These are phyloP conservation scores for Drosophila formosana DNA, from an alignment of 2,888 invertebrate genomes.

Conservation along the genomic window DNA sequence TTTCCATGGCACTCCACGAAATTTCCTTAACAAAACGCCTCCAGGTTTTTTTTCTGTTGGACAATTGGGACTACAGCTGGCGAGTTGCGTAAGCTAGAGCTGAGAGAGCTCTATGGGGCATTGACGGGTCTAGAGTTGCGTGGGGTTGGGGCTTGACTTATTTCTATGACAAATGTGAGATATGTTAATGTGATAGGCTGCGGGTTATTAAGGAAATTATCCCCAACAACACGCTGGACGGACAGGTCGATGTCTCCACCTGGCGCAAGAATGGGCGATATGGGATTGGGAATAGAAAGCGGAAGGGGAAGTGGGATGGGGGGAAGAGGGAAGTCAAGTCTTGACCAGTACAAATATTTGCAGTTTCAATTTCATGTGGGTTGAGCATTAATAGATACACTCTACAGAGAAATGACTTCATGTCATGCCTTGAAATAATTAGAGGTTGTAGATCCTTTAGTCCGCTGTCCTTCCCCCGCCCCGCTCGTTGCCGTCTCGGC, in stretches of 20 bases:
- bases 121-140: slow-evolving; percentile 26
- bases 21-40: slow-evolving; percentile 78
- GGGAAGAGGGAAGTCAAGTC: slow-evolving; percentile 32
- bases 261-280: neutral
- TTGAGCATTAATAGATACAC: slow-evolving; percentile 56
- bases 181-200: slow-evolving; percentile 78
- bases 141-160: slow-evolving; percentile 62
- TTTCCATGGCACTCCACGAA: slow-evolving; percentile 41
- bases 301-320: neutral
- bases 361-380: slow-evolving; percentile 75
- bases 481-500: neutral
- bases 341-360: slow-evolving; percentile 72
- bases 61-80: slow-evolving; percentile 54
- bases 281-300: neutral
- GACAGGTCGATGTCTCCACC: slow-evolving; percentile 18
- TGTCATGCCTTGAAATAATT: slow-evolving; percentile 84
- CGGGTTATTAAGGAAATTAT: slow-evolving; percentile 79
- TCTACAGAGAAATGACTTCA: slow-evolving; percentile 79
- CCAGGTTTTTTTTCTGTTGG: slow-evolving; percentile 14
- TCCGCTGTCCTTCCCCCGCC: neutral
- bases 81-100: slow-evolving; percentile 52
- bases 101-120: slow-evolving; percentile 47
- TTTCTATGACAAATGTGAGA: slow-evolving; percentile 78
- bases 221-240: slow-evolving; percentile 46
- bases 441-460: slow-evolving; percentile 59